These are phyloP conservation scores for Brenthis hecate DNA, from an alignment of 2,888 invertebrate species.

Conservation along the genomic window DNA sequence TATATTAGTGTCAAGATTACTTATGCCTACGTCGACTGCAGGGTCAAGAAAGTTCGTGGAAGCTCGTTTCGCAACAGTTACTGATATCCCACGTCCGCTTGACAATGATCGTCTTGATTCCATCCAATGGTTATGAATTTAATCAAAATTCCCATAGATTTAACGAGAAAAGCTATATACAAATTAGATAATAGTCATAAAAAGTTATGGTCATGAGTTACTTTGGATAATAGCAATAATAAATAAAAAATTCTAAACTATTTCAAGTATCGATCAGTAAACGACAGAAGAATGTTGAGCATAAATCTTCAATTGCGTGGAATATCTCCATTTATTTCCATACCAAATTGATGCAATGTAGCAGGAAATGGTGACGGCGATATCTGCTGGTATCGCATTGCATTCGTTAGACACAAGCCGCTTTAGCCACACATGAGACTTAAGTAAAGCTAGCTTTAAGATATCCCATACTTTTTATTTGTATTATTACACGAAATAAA, in stretches of 20 bases:
- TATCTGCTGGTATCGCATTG: slow-evolving; percentile 51
- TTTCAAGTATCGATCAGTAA: neutral
- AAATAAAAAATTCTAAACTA: too few species aligned
- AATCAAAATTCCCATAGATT: slow-evolving; percentile 6
- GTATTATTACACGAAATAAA: neutral
- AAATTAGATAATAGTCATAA: too few species aligned
- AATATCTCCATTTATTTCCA: slow-evolving; percentile 56
- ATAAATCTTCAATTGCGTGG: slow-evolving; percentile 42
- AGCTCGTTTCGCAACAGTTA: slow-evolving; percentile 59
- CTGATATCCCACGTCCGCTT: slow-evolving; percentile 53
- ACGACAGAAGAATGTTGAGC: slow-evolving; percentile 39
- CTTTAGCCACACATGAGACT: slow-evolving; percentile 49
- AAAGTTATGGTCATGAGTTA: too few species aligned
- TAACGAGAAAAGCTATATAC: neutral
- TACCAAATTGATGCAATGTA: slow-evolving; percentile 60
- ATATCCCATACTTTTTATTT: neutral
- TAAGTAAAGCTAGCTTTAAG: neutral
- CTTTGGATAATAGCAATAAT: too few species aligned
- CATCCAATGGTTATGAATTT: slow-evolving; percentile 44
- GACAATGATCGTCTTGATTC: slow-evolving; percentile 49
- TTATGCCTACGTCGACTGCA: slow-evolving; percentile 56
- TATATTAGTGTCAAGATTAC: slow-evolving; percentile 62
- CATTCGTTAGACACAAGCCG: slow-evolving; percentile 48
- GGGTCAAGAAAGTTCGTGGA: slow-evolving; percentile 61
- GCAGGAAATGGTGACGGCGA: slow-evolving; percentile 59